These are phyloP conservation scores for Thecophora atra DNA, from an alignment of 2,888 invertebrate genomes.

Conservation along the genomic window DNA sequence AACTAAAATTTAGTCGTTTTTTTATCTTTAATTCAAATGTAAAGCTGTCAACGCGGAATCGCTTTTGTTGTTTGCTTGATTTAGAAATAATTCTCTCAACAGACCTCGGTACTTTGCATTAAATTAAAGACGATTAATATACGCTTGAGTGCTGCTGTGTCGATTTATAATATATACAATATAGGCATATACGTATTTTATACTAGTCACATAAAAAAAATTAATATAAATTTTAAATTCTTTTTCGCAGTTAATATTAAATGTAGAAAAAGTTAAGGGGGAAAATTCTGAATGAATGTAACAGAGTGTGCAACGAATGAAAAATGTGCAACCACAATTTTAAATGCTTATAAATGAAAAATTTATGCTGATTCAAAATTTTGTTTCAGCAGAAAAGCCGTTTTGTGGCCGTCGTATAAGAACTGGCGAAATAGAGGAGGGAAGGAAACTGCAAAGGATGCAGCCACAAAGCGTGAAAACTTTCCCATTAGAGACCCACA, in stretches of 20 bases:
- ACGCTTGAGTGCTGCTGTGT: not conserved
- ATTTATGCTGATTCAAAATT: slow-evolving; percentile 33
- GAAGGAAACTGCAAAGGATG: not conserved
- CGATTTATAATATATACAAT: not conserved
- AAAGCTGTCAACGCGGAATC: not conserved
- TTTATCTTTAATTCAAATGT: not conserved
- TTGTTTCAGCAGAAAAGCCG: slow-evolving; percentile 25
- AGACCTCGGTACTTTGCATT: not conserved
- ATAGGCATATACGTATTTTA: too few species aligned
- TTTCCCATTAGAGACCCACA: not conserved
- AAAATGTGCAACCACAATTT: slow-evolving; percentile 7
- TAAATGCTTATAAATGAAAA: slow-evolving; percentile 21
- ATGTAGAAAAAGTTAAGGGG: too few species aligned
- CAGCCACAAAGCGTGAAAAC: not conserved
- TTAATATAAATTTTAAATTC: too few species aligned
- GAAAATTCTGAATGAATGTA: not conserved
- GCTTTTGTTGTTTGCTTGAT: not conserved
- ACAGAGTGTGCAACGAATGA: not conserved
- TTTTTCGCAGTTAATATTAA: too few species aligned
- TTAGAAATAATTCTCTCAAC: not conserved
- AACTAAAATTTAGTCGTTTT: not conserved
- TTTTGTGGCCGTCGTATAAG: not conserved
- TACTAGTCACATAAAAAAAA: too few species aligned
- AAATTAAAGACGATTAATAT: slow-evolving; percentile 11
- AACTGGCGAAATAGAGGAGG: not conserved